Conservation (phyloP, 2,113 vertebrate species). For the western clawed frog (Xenopus tropicalis) region DNA sequence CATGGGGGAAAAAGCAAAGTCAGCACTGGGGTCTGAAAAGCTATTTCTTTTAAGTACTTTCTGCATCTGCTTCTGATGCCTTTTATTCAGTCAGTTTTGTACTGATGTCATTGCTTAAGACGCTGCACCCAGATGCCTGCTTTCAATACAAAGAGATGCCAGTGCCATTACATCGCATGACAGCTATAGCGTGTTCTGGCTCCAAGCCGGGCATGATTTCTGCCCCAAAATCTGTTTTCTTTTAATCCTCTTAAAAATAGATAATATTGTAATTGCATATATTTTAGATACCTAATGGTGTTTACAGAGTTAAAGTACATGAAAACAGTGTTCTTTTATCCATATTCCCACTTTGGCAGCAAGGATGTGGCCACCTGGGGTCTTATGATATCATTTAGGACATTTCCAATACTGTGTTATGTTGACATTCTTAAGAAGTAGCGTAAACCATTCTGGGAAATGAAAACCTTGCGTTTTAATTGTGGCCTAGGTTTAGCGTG, state of each 20-base stretch:
- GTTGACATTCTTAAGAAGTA: neutral
- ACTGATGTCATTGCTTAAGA: constrained; percentile 30
- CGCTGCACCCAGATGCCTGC: constrained; percentile 17
- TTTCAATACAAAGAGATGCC: constrained; percentile 27
- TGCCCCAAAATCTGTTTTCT: constrained; percentile 9
- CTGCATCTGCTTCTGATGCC: constrained; percentile 25
- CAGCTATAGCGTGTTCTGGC: constrained; percentile 22
- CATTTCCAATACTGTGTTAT: neutral
- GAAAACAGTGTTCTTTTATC: neutral
- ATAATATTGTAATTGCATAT: neutral
- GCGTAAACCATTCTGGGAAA: neutral
- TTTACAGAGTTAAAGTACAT: neutral
- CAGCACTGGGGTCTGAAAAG: constrained; percentile 6
- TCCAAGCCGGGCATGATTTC: constrained; percentile 3
- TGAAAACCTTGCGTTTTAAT: neutral
- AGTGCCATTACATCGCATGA: constrained; percentile 21
- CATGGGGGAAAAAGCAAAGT: constrained; percentile 20
- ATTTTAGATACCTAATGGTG: neutral
- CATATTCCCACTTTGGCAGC: constrained; percentile 36
- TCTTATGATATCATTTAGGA: constrained; percentile 2
- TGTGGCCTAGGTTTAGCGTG: constrained; percentile 2
- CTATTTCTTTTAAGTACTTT: constrained; percentile 7
- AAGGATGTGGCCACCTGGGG: constrained; percentile 1
- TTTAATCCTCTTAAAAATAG: neutral
- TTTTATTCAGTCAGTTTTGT: constrained; percentile 14